Evolutionary conservation across 2,888 invertebrate genomes (phyloP).

Genomic region (Agonopterix subpropinquella): DNA sequence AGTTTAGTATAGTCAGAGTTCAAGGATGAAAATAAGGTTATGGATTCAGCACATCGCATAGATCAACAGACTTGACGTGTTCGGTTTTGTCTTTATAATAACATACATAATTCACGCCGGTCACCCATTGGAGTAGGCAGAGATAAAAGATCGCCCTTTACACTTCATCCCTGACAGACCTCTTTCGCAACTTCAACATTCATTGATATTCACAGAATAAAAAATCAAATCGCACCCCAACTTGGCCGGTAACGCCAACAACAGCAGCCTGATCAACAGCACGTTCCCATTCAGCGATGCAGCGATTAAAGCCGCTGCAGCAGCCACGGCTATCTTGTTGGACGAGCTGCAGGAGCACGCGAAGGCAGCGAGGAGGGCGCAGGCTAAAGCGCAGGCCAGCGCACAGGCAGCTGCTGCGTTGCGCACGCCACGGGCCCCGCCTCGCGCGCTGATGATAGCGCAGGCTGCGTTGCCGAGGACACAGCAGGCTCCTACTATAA

Average conservation of each 20-base stretch:
- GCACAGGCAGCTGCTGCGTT: slow-evolving; percentile 56
- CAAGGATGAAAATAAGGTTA: no score
- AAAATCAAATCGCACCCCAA: slow-evolving; percentile 37
- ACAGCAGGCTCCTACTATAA: slow-evolving; percentile 62
- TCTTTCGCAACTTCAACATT: no score
- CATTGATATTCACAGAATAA: not conserved
- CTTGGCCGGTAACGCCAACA: slow-evolving; percentile 60
- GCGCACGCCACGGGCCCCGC: slow-evolving; percentile 52
- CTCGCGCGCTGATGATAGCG: slow-evolving; percentile 45
- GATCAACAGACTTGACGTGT: no score
- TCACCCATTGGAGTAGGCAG: no score
- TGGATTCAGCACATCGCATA: no score
- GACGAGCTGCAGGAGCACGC: slow-evolving; percentile 50
- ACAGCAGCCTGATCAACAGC: slow-evolving; percentile 48
- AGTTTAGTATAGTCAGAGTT: no score
- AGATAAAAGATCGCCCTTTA: no score
- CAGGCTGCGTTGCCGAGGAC: slow-evolving; percentile 59
- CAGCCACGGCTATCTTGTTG: slow-evolving; percentile 50
- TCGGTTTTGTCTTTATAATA: no score
- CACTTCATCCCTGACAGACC: no score
- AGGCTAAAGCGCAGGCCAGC: slow-evolving; percentile 50
- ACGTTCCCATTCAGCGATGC: slow-evolving; percentile 66
- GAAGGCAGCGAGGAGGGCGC: slow-evolving; percentile 48
- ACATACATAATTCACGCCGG: no score
- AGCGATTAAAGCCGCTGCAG: slow-evolving; percentile 58